Conservation (phyloP, 2,888 invertebrate species). For the Scaptomyza polygonia region DNA sequence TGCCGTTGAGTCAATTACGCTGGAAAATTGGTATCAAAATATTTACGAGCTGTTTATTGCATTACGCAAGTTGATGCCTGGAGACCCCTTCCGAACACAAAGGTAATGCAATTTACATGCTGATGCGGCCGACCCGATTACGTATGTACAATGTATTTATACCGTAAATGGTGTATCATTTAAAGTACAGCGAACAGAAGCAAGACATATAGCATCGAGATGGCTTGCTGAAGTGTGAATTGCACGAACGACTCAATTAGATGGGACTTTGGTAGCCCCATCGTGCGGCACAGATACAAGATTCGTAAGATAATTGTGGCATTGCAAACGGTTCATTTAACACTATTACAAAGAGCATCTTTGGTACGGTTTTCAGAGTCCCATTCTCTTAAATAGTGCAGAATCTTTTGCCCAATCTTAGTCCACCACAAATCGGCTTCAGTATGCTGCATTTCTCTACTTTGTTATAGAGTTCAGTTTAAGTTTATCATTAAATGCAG, state of each 20-base stretch:
- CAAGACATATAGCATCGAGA: slow-evolving; percentile 42
- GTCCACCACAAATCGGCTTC: background rate
- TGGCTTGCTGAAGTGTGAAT: slow-evolving; percentile 65
- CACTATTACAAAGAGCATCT: slow-evolving; percentile 9
- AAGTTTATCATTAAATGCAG: background rate
- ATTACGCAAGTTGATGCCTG: slow-evolving; percentile 65
- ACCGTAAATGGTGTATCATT: slow-evolving; percentile 47
- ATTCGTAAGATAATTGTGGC: slow-evolving; percentile 24
- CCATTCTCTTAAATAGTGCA: background rate
- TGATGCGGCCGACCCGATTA: slow-evolving; percentile 66
- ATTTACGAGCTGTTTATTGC: slow-evolving; percentile 81
- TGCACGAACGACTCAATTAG: slow-evolving; percentile 58
- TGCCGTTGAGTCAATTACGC: slow-evolving; percentile 82
- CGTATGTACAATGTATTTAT: slow-evolving; percentile 26
- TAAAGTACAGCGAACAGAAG: slow-evolving; percentile 9
- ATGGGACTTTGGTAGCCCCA: slow-evolving; percentile 11
- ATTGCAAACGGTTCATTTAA: slow-evolving; percentile 30
- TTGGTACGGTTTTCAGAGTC: background rate
- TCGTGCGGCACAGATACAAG: background rate
- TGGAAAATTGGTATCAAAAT: slow-evolving; percentile 82
- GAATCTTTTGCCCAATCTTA: background rate
- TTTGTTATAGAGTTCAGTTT: background rate
- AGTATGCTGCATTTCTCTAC: background rate
- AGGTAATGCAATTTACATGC: slow-evolving; percentile 78
- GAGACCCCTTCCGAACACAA: slow-evolving; percentile 33